These are phyloP conservation scores for Syngnathus rostellatus DNA, from an alignment of 2,797 vertebrate genomes.

Conservation along the genomic window DNA sequence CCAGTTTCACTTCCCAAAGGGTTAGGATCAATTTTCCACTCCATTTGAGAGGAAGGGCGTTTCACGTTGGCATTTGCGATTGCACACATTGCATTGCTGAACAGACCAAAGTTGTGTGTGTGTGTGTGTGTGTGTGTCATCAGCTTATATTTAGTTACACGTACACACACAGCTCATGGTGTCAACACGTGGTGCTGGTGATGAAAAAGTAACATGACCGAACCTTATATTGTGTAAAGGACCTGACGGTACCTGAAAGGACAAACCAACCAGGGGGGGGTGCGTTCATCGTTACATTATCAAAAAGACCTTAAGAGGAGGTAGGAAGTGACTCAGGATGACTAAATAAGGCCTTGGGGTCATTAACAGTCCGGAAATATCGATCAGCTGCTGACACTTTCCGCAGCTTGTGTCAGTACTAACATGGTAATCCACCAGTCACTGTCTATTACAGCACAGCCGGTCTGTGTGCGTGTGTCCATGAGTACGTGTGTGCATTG, in stretches of 20 bases:
- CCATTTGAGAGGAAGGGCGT: neutral
- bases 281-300: neutral
- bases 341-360: neutral
- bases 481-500: neutral
- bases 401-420: neutral
- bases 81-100: neutral
- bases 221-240: neutral
- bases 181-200: neutral
- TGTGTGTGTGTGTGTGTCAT: neutral
- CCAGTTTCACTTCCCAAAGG: no score
- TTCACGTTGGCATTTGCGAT: neutral
- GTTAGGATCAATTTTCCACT: neutral
- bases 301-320: neutral
- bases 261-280: no score
- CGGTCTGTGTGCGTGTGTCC: neutral
- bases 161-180: neutral
- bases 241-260: neutral
- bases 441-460: neutral
- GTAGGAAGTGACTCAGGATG: neutral
- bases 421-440: slow-evolving; percentile 3
- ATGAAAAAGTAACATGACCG: neutral
- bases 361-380: slow-evolving; percentile 4
- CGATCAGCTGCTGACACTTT: slow-evolving; percentile 4
- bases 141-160: neutral
- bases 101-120: neutral